Percentiles rank a stretch among this genome's conserved stretches.
Conservation (phyloP, 2,888 invertebrate genomes). For the Biston stratarius region DNA sequence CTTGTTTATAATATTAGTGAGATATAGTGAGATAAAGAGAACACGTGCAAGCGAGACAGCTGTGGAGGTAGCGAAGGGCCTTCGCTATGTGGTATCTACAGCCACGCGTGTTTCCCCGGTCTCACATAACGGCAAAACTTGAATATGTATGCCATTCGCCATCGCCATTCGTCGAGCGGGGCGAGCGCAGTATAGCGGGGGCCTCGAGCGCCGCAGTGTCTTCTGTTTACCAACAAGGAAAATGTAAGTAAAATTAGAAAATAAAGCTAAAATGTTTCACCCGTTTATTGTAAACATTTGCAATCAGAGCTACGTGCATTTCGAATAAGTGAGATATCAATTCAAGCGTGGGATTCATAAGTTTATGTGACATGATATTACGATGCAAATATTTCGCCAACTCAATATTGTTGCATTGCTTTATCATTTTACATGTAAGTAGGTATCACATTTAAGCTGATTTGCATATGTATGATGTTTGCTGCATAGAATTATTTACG, state of each 20-base stretch:
- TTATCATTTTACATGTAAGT: not conserved
- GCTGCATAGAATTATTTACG: not conserved
- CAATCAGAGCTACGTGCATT: not conserved
- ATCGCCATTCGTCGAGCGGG: not conserved
- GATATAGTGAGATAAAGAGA: not conserved
- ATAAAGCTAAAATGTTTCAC: slow-evolving; percentile 8
- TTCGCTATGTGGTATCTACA: not conserved
- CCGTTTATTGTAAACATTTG: not conserved
- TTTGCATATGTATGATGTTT: not conserved
- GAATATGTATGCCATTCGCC: not conserved
- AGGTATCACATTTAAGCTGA: not conserved
- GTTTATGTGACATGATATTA: not conserved
- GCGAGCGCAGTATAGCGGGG: not conserved
- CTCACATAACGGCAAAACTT: slow-evolving; percentile 23
- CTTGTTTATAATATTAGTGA: not conserved
- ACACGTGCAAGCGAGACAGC: no score
- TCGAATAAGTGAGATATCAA: not conserved
- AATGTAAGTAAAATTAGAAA: slow-evolving; percentile 18
- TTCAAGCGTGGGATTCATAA: not conserved
- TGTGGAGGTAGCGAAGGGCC: no score
- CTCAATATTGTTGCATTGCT: slow-evolving; percentile 10
- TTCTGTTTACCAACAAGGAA: slow-evolving; percentile 19
- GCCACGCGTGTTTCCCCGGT: slow-evolving; percentile 24
- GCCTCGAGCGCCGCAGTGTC: not conserved
- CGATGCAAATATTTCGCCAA: slow-evolving; percentile 12